A percentile compares a stretch with the other conserved stretches of the same genome.
phyloP scores from a whole-genome alignment of 1,140 invertebrate species.

The Dreissena rostriformis region DNA sequence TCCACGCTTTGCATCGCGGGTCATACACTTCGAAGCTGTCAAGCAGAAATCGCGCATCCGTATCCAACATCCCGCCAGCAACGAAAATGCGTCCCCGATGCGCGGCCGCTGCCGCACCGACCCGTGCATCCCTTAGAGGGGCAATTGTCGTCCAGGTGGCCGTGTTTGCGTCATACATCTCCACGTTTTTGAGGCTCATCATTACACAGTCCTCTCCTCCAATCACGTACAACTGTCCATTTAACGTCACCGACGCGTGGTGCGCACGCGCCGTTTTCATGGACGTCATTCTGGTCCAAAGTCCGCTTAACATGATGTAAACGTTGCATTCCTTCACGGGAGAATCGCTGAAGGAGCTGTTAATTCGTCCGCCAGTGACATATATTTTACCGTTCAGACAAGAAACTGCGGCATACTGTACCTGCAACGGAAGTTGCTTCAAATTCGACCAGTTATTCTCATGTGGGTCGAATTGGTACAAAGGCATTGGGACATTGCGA shows the following conservation, averaged over 20 bases:
- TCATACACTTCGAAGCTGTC: conserved; percentile 49
- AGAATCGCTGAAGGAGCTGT: not conserved
- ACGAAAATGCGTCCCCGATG: conserved; percentile 31
- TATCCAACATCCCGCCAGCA: conserved; percentile 42
- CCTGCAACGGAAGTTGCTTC: conserved; percentile 15
- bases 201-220: conserved; percentile 36
- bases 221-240: conserved; percentile 21
- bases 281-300: conserved; percentile 10
- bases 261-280: conserved; percentile 21
- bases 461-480: conserved; percentile 24
- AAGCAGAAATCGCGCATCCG: conserved; percentile 16
- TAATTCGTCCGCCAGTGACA: conserved; percentile 22
- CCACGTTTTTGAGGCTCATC: conserved; percentile 42
- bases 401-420: conserved; percentile 5
- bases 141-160: conserved; percentile 13
- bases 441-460: not conserved
- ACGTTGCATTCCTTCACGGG: conserved; percentile 28
- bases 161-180: not conserved
- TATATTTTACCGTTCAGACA: conserved; percentile 14
- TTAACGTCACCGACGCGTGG: conserved; percentile 24
- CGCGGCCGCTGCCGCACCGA: conserved; percentile 9
- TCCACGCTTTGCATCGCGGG: not conserved
- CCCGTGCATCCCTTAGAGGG: conserved; percentile 3
- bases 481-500: not conserved
- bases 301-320: conserved; percentile 2